Evolutionary conservation across 2,113 vertebrate genomes (phyloP), one percentile per base, ranked within the genome.

Genomic region (Erythrocercus mccallii): DNA sequence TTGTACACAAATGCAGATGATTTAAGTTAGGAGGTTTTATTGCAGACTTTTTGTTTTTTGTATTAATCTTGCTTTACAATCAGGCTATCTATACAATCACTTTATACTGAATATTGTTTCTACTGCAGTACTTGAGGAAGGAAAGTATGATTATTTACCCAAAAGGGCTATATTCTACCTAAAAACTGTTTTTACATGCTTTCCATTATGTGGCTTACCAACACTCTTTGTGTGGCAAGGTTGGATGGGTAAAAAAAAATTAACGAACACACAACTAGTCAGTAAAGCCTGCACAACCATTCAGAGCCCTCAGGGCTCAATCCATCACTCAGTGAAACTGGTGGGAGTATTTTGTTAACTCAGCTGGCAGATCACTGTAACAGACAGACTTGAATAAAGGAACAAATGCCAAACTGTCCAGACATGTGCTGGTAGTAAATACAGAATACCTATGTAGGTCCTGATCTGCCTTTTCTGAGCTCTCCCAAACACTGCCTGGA

Each of bases 11-110:
- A 98, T 96, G 90, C 23, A 25, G 97, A 96, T 98, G 97, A 98
- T 98, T 98, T 98, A 98, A 98, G 97, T 97, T 97, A 96, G 96
- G 85, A 91, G 94, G 44, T 97, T 98, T 98, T 98, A 98, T 97
- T 98, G 94, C 97, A 97, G 95, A 95, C 97, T 98, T 96, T 96
- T 98, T 97, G 95, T 96, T 84, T 98, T 97, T 97, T 73, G 30
- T 98, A 97, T 98, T 98, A 98, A 98, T 98, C 97, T 98, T 98
- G 81, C 94, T 97, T 98, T 98, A 97, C 96, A 98, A 97, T 98
- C 97, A 97, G 95, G 86, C 91, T 97, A 96, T 96, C 97, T 95
- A 57, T 97, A 86, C 94, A 97, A 97, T 97, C 96, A 96, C 92
- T 97, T 98, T 96, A 97, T 96, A 92, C 86, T 81, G 95, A 88